Base-by-base conservation (phyloP, 2,797 vertebrate genomes). In the Nothura maculosa region DNA sequence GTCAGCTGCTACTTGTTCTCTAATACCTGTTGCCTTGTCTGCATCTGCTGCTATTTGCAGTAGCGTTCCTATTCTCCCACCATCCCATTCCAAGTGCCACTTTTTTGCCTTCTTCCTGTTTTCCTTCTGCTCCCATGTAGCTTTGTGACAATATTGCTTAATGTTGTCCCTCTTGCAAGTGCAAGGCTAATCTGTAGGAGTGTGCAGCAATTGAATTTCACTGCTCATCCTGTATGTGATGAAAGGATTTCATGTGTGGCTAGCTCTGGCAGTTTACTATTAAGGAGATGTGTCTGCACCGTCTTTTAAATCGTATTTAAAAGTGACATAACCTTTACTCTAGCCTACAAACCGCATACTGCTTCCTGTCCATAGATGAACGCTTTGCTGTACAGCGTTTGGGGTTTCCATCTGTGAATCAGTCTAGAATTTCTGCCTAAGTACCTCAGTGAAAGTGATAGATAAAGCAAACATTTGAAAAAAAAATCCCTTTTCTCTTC, bases 351-450 rank as follows among this genome's bases (percentile, higher is more conserved):
- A 94, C 27, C 87, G 81, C 88, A 55, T 91, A 79, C 75, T 83
- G 73, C 80, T 98, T 98, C 97, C 97, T 98, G 97, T 94, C 97
- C 96, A 21, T 74, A 92, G 72, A 96, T 81, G 73, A 80, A 72
- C 6, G 68, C 63, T 55, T 54, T 87, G 67, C 86, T 94, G 90
- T 89, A 73, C 95, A 90, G 89, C 61, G 63, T 92, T 90, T 91
- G 96, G 96, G 92, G 93, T 97, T 98, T 98, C 96, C 96, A 72
- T 90, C 70, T 43, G 66, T 97, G 97, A 97, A 97, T 96, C 94
- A 97, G 94, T 30, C 89, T 91, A 74, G 85, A 92, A 57, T 83
- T 96, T 97, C 87, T 93, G 76, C 89, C 85, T 72, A 74, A 90
- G 82, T 70, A 34, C 60, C 76, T 83, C 74, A 69, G 70, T 89